Base-by-base conservation (phyloP, 2,888 invertebrate genomes). In the Caenorhabditis afra region DNA sequence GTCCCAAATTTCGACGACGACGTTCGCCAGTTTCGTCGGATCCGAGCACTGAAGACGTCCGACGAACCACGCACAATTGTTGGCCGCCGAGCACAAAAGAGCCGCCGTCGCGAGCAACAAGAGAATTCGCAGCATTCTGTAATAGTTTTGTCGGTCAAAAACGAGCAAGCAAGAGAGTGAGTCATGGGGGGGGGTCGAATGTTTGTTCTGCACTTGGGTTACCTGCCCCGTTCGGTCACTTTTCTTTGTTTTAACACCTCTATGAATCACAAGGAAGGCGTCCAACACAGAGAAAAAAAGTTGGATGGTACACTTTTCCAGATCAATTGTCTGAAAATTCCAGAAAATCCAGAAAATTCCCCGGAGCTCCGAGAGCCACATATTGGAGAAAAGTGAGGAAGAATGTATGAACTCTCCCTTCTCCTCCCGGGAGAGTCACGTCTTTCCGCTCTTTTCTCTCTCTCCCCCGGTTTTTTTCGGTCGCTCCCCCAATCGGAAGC, bases 11-110 rank as follows among this genome's bases (percentile, higher is more conserved):
- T 87, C 86, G 14, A 88, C 84, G 3, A 86, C 81, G 8, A 87
- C 62, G 58, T 86, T 81, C 18, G 44, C 67, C 8, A 86, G 70
- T 37, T 71, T 73, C 16, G 81, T 49, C 53, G 82, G 82, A 62
- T 87, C 83, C 22, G 77, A 81, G 73, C 87, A 88, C 23, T 71
- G 39, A n/a, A 84, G 57, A 45, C 75, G 68, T 5, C 88, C 88
- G 14, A 86, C 83, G 16, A 86, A 87, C 88, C 88, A 88, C 8
- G 86, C 80, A 71, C 88, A 88, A 65, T 87, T 86, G 12, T 85
- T 86, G 57, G 81, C 82, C 11, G 80, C 82, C 11, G 66, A 62
- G 58, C 67, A 57, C 14, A 59, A 50, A n/a, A 52, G 45, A n/a
- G 37, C 20, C 8, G 16, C 58, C 4, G 7, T 29, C 12, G 57